Evolutionary conservation across 2,888 invertebrate species (phyloP).

Genomic region (Ectemnius cavifrons): DNA sequence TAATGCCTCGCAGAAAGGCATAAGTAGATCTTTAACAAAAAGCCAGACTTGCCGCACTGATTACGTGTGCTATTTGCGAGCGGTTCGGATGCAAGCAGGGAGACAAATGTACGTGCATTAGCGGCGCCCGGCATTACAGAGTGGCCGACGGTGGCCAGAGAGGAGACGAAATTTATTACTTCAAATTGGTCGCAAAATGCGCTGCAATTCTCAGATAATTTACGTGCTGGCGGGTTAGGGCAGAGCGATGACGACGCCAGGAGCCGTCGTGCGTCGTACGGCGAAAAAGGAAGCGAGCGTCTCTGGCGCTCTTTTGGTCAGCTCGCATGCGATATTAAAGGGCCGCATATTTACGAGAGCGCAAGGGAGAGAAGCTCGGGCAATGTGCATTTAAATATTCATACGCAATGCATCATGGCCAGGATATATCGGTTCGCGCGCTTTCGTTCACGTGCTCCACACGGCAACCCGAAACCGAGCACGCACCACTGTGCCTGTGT

Average conservation of each 20-base stretch:
- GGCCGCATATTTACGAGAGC: no score
- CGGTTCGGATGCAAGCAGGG: no score
- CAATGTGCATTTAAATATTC: constrained; percentile 56
- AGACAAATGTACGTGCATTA: constrained; percentile 58
- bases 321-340: constrained; percentile 30
- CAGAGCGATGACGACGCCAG: constrained; percentile 53
- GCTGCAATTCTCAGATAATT: constrained; percentile 60
- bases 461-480: constrained; percentile 11
- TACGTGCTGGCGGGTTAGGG: constrained; percentile 20
- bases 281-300: no score
- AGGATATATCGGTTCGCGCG: constrained; percentile 29
- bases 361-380: constrained; percentile 28
- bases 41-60: no score
- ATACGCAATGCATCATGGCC: constrained; percentile 52
- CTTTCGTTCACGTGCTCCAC: background rate
- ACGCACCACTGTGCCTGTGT: background rate
- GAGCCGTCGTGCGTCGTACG: constrained; percentile 30
- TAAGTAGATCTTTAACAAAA: no score
- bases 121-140: constrained; percentile 43
- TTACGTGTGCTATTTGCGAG: no score
- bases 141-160: constrained; percentile 21
- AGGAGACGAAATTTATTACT: constrained; percentile 62
- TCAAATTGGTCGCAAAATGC: constrained; percentile 65
- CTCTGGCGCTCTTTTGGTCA: no score
- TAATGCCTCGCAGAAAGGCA: no score